Conservation (phyloP, 2,888 invertebrate species). For the Ferdinandea cuprea region DNA sequence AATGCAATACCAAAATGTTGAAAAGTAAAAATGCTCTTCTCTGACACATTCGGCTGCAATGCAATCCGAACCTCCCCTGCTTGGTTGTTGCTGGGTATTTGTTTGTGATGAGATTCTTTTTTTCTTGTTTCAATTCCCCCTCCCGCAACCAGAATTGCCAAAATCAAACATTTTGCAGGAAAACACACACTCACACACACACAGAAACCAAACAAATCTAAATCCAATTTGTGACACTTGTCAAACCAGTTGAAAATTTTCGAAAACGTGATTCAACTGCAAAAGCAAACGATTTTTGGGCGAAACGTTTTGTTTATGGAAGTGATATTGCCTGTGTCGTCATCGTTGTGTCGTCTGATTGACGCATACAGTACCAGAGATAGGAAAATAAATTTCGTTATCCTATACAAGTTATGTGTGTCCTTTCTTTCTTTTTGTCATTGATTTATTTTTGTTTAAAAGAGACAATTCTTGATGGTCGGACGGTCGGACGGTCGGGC, state of each 20-base stretch:
- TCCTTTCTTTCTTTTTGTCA: slow-evolving; percentile 24
- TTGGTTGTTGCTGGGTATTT: background rate
- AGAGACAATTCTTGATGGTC: slow-evolving; percentile 12
- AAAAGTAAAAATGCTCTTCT: too few relatives aligned
- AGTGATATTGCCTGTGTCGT: background rate
- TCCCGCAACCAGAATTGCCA: slow-evolving; percentile 49
- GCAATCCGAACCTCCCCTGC: too few relatives aligned
- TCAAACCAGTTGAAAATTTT: slow-evolving; percentile 73
- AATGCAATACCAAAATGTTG: too few relatives aligned
- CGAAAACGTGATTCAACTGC: slow-evolving; percentile 70
- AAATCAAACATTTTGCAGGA: slow-evolving; percentile 70
- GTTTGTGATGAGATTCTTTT: background rate
- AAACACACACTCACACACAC: too few relatives aligned
- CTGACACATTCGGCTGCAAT: too few relatives aligned
- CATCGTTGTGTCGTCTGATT: slow-evolving; percentile 42
- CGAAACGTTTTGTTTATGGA: slow-evolving; percentile 3
- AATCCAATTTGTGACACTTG: slow-evolving; percentile 74
- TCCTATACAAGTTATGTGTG: slow-evolving; percentile 22
- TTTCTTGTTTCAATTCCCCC: too few relatives aligned
- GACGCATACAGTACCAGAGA: slow-evolving; percentile 59
- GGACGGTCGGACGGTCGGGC: too few relatives aligned
- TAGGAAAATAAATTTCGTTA: slow-evolving; percentile 60
- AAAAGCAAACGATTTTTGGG: slow-evolving; percentile 40
- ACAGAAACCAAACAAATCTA: slow-evolving; percentile 74
- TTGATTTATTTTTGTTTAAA: slow-evolving; percentile 58